Conservation (phyloP, 2,888 invertebrate genomes). For the Mechanitis mazaeus region DNA sequence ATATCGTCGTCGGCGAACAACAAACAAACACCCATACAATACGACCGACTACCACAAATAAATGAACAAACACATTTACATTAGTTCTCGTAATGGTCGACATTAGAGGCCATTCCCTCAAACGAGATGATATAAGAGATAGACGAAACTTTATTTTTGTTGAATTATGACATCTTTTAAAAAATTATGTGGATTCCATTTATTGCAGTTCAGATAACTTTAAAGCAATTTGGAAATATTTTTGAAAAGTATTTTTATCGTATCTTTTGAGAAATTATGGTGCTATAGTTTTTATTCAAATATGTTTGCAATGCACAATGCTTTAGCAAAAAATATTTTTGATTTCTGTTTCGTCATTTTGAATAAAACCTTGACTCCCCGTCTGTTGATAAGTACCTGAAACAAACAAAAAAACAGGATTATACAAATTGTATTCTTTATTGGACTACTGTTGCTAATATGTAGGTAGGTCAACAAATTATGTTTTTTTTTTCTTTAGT, state of each 20-base stretch:
- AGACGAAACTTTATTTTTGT: slow-evolving; percentile 25
- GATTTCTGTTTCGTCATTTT: too few relatives aligned
- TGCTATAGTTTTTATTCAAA: too few relatives aligned
- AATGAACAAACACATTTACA: slow-evolving; percentile 64
- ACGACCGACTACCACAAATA: slow-evolving; percentile 41
- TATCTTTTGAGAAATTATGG: too few relatives aligned
- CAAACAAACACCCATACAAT: slow-evolving; percentile 36
- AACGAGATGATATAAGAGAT: slow-evolving; percentile 48
- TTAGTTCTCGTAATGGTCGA: slow-evolving; percentile 61
- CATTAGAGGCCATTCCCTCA: slow-evolving; percentile 54
- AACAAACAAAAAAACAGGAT: background rate
- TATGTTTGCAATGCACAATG: too few relatives aligned
- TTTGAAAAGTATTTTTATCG: too few relatives aligned
- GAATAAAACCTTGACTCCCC: too few relatives aligned
- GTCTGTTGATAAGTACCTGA: background rate
- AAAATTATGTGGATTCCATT: background rate
- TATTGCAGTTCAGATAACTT: background rate
- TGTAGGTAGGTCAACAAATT: too few relatives aligned
- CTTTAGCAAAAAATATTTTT: too few relatives aligned
- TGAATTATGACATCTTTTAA: slow-evolving; percentile 1
- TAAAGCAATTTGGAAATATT: too few relatives aligned
- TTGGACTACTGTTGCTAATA: too few relatives aligned
- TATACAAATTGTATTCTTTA: too few relatives aligned
- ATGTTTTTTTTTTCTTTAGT: too few relatives aligned
- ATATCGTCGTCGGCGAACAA: slow-evolving; percentile 13